These are phyloP conservation scores for Drosophila anceps DNA, from an alignment of 2,888 invertebrate species.

Conservation along the genomic window DNA sequence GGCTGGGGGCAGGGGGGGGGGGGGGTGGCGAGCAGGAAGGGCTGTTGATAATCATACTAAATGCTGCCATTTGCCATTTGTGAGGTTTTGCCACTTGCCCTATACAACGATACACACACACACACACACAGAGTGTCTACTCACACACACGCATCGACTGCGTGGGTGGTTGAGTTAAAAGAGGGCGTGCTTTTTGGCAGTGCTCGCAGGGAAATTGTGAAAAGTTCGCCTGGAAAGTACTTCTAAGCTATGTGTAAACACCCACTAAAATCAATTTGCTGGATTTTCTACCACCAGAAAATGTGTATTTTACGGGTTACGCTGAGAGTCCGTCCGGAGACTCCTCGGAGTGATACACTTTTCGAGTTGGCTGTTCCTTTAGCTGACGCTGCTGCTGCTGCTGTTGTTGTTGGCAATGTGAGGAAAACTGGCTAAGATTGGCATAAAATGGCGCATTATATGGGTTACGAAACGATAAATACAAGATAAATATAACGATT, in stretches of 20 bases:
- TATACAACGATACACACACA: slow-evolving; percentile 35
- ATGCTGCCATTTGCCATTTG: slow-evolving; percentile 83
- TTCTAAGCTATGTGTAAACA: slow-evolving; percentile 82
- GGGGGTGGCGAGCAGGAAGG: not conserved
- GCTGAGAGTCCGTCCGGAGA: slow-evolving; percentile 41
- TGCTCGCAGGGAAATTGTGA: slow-evolving; percentile 76
- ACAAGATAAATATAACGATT: slow-evolving; percentile 30
- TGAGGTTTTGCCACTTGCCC: slow-evolving; percentile 83
- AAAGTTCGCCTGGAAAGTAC: slow-evolving; percentile 73
- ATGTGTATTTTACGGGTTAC: slow-evolving; percentile 80
- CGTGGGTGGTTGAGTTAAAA: slow-evolving; percentile 24
- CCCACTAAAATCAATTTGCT: slow-evolving; percentile 84
- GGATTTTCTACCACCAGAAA: slow-evolving; percentile 81
- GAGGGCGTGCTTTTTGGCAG: slow-evolving; percentile 59
- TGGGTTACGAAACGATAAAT: slow-evolving; percentile 26
- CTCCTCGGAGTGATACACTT: slow-evolving; percentile 4
- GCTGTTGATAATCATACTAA: slow-evolving; percentile 80
- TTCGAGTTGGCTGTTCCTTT: not conserved
- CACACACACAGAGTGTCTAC: too few species aligned
- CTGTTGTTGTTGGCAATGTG: slow-evolving; percentile 26
- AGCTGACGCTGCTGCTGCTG: not conserved
- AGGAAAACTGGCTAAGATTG: slow-evolving; percentile 39
- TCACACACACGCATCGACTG: slow-evolving; percentile 29
- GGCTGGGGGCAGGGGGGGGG: not conserved
- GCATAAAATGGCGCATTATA: slow-evolving; percentile 49